Percentiles rank a stretch among this genome's conserved stretches.
Evolutionary conservation across 2,888 invertebrate species (phyloP).

Genomic region (Candidula unifasciata): DNA sequence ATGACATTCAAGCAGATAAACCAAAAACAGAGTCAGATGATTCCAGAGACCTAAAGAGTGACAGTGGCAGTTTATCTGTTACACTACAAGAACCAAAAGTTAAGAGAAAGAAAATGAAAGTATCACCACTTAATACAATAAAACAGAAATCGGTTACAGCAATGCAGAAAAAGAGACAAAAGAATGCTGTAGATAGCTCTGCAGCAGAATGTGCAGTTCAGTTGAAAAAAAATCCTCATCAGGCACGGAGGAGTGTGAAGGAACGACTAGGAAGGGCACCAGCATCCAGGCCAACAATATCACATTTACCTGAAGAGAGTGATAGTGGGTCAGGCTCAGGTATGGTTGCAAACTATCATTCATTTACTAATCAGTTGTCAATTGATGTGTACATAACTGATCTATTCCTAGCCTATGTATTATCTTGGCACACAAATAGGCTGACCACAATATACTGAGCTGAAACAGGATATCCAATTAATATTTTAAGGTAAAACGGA

Average conservation of each 20-base stretch:
- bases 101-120: constrained; percentile 16
- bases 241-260: constrained; percentile 24
- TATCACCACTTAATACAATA: background rate
- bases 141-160: background rate
- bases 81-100: background rate
- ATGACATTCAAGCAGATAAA: background rate
- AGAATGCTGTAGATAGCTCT: background rate
- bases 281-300: background rate
- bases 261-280: constrained; percentile 30
- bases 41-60: background rate
- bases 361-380: too few relatives aligned
- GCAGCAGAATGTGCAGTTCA: background rate
- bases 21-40: background rate
- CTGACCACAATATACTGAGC: too few relatives aligned
- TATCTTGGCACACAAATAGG: too few relatives aligned
- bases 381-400: too few relatives aligned
- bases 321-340: constrained; percentile 31
- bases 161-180: background rate
- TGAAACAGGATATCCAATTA: too few relatives aligned
- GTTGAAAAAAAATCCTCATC: background rate
- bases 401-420: too few relatives aligned
- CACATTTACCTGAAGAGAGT: background rate
- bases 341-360: background rate
- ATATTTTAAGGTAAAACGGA: too few relatives aligned
- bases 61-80: background rate